Evolutionary conservation across 1,140 invertebrate species (phyloP), one percentile per base, ranked within the genome.

Genomic region (Magallana ariakensis): DNA sequence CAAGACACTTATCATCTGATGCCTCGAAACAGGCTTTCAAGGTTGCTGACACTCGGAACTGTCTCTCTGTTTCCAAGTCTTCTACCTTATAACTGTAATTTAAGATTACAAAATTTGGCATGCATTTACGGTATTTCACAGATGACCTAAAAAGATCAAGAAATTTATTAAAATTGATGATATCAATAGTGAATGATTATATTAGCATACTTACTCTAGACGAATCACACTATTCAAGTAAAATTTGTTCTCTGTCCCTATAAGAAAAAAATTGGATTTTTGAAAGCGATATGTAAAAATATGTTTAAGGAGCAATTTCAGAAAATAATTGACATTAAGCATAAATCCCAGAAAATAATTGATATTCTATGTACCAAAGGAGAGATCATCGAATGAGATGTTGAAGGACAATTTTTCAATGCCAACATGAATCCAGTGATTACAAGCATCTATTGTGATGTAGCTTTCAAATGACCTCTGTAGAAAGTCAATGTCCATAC

Each of bases 361-460:
- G 33, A 46, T 46, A 46, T 46, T 4, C 2, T 46, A 46, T 46
- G 33, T 13, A 75, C 66, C 66, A 26, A 75, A 75, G 22, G 22
- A 75, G 11, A 75, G 11, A 75, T 75, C 66, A 75, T 75, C 66
- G 2, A 87, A 80, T 58, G 54, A 62, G 53, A 82, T 75, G 22
- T 82, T 89, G 15, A 90, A 87, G 6, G 57, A 58, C 55, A 87
- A 84, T n/a, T 89, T 85, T 60, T 90, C 90, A 26, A 90, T 87
- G 13, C 86, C 90, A 22, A 90, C 84, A n/a, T 22, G 53, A 6
- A 90, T 87, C 1, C 16, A 88, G 55, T 81, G 58, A 19, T 83
- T 55, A 85, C 90, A 90, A 16, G 86, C 82, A 81, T 90, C 88
- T 11, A 90, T 7, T 19, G 80, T 66, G 0, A 90, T 15, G 19